Conservation (phyloP, 1,140 invertebrate species). For the Pseudoatta argentina region DNA sequence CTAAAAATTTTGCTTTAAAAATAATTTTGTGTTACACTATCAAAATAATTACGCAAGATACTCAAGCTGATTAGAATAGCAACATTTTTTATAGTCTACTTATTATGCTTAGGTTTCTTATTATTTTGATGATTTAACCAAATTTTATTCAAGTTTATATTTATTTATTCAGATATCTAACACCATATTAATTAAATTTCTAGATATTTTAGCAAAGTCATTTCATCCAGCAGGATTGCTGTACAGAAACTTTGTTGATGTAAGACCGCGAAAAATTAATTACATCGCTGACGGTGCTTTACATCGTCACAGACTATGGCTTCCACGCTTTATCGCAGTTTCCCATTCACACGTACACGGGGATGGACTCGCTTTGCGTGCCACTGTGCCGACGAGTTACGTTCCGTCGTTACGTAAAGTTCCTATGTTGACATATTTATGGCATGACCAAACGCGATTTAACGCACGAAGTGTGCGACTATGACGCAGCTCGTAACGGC, state of each 20-base stretch:
- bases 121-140: too few relatives aligned
- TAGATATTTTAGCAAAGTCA: too few relatives aligned
- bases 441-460: slow-evolving; percentile 41
- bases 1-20: too few relatives aligned
- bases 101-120: too few relatives aligned
- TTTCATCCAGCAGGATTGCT: neutral
- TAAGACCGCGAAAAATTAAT: slow-evolving; percentile 17
- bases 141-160: too few relatives aligned
- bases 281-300: neutral
- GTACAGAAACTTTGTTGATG: neutral
- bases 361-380: slow-evolving; percentile 34
- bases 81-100: too few relatives aligned
- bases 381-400: slow-evolving; percentile 27
- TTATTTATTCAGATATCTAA: too few relatives aligned
- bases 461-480: slow-evolving; percentile 28
- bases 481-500: slow-evolving; percentile 24
- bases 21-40: too few relatives aligned
- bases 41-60: too few relatives aligned
- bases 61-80: too few relatives aligned
- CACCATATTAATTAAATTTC: too few relatives aligned
- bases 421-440: slow-evolving; percentile 49
- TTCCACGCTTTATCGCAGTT: slow-evolving; percentile 21
- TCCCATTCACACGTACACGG: slow-evolving; percentile 15
- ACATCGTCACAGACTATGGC: neutral
- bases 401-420: slow-evolving; percentile 43